Evolutionary conservation across 2,797 vertebrate genomes (phyloP).

Genomic region (Bovichtus variegatus): DNA sequence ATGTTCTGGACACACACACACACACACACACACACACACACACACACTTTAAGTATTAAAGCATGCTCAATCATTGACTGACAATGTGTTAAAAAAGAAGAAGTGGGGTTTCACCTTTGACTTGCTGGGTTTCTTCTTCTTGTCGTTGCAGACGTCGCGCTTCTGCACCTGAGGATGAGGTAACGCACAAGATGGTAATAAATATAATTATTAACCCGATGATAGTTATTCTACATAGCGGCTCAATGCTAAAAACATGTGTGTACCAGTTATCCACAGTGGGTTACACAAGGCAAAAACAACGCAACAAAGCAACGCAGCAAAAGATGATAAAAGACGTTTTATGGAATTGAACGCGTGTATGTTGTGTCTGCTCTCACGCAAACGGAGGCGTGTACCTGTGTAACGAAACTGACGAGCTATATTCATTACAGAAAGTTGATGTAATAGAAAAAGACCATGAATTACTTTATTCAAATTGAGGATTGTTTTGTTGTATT

Average conservation of each 20-base stretch:
- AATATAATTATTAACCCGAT: no score
- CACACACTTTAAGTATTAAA: neutral
- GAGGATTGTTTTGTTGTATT: no score
- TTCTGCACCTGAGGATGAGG: conserved; percentile 88
- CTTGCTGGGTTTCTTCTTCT: conserved; percentile 93
- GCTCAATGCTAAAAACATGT: neutral
- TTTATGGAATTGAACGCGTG: no score
- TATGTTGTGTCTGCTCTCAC: no score
- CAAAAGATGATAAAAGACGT: no score
- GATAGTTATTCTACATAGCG: neutral
- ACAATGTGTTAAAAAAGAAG: neutral
- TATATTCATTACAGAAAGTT: no score
- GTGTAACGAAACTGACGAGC: no score
- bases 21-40: conserved; percentile 42
- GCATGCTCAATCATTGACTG: neutral
- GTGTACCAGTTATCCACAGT: neutral
- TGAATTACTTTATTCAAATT: no score
- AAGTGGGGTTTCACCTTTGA: conserved; percentile 88
- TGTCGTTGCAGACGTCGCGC: conserved; percentile 87
- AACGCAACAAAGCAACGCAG: no score
- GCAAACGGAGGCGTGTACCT: no score
- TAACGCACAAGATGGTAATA: neutral
- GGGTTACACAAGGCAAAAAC: neutral
- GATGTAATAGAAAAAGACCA: no score
- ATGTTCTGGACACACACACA: conserved; percentile 61